Evolutionary conservation across 2,113 vertebrate species (phyloP), one percentile per base, ranked within the genome.

Genomic region (Syngnathus typhle): DNA sequence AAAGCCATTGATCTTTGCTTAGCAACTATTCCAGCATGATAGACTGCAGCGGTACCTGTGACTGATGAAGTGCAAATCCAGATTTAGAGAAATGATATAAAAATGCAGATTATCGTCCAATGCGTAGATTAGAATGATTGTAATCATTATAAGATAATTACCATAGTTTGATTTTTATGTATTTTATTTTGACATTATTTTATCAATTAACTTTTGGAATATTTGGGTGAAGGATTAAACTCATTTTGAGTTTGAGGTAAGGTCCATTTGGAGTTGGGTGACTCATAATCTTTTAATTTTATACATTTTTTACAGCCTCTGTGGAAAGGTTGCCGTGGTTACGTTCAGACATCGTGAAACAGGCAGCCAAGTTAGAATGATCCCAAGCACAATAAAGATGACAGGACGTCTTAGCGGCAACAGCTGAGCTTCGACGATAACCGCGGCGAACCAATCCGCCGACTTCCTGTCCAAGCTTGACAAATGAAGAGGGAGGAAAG

Each of bases 381-480:
- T 82, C 78, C 76, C 15, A 43, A 69, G 64, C 75, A 85, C 81
- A 74, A 73, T 55, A 63, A 65, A n/a, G 71, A 70, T 77, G 77
- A 72, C 73, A 82, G 68, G 60, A 60, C 66, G 60, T 73, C 68
- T 79, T 58, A 74, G 70, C 58, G 66, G 72, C 67, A 80, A 78
- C 77, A 83, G 82, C 83, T 87, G 84, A 65, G 76, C 68, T 65
- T 71, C 43, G 74, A 77, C 32, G 83, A 87, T 85, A 83, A 83
- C 77, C 75, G 71, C 55, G 15, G 67, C 69, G 59, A 65, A 79
- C 76, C 80, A 80, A 84, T 84, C 75, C 78, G 72, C 55, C 13
- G 74, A 77, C 83, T 88, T 82, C 68, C 83, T 76, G 79, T 87
- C 83, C 75, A 75, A 68, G 60, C 83, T 70, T 86, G 84, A 89